Evolutionary conservation across 1,140 invertebrate species (phyloP).

Genomic region (Euwallacea similis): DNA sequence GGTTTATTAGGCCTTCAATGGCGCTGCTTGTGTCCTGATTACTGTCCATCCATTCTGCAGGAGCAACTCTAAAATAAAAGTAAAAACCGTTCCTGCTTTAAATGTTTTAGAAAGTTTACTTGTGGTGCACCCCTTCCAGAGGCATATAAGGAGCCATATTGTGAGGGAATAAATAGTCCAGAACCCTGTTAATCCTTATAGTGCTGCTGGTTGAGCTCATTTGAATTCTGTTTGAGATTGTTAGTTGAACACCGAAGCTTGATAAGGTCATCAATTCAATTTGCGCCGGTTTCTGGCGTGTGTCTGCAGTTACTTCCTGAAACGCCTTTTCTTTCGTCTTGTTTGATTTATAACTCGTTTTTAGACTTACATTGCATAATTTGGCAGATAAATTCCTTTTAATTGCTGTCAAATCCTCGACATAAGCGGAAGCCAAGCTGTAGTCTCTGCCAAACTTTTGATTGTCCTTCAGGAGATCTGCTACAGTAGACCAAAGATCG

Average conservation of each 20-base stretch:
- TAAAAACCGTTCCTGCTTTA: background rate
- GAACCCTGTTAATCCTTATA: conserved; percentile 52
- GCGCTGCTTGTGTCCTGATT: conserved; percentile 27
- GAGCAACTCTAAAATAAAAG: conserved; percentile 68
- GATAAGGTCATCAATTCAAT: conserved; percentile 58
- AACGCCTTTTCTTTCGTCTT: conserved; percentile 8
- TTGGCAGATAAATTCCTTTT: conserved; percentile 39
- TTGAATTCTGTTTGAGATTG: conserved; percentile 67
- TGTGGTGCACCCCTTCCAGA: conserved; percentile 54
- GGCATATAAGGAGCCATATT: conserved; percentile 53
- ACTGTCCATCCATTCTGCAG: conserved; percentile 65
- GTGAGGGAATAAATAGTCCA: conserved; percentile 50
- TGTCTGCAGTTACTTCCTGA: conserved; percentile 3
- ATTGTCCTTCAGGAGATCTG: conserved; percentile 38
- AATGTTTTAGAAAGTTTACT: conserved; percentile 38
- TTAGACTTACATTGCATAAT: conserved; percentile 32
- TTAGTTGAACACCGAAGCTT: conserved; percentile 63
- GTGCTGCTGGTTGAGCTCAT: conserved; percentile 51
- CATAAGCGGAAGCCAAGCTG: conserved; percentile 34
- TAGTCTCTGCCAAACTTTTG: conserved; percentile 43
- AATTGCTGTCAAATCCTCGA: conserved; percentile 45
- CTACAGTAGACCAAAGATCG: conserved; percentile 64
- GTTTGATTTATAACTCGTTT: background rate
- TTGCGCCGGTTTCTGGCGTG: conserved; percentile 24
- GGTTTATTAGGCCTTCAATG: conserved; percentile 38